phyloP scores from a whole-genome alignment of 2,888 invertebrate genomes.

The Itoplectis maculator region DNA sequence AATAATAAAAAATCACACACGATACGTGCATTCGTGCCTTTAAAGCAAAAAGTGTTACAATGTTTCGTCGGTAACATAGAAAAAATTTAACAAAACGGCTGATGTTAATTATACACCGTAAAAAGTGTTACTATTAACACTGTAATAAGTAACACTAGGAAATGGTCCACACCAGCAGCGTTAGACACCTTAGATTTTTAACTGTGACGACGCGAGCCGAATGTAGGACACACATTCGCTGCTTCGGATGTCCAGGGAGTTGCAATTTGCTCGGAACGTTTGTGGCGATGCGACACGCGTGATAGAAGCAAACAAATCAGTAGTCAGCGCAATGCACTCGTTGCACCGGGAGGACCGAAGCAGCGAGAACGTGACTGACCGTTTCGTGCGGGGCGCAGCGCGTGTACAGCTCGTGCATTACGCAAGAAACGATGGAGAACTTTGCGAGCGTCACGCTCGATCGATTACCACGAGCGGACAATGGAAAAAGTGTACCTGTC shows the following conservation, averaged over 20 bases:
- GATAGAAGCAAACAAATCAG: conserved; percentile 31
- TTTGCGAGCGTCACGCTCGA: conserved; percentile 51
- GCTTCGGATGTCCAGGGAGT: background rate
- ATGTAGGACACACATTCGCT: background rate
- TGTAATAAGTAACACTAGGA: no score
- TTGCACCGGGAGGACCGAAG: background rate
- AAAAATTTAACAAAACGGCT: no score
- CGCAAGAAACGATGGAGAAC: conserved; percentile 42
- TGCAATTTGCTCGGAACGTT: conserved; percentile 57
- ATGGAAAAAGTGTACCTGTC: conserved; percentile 24
- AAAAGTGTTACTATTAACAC: no score
- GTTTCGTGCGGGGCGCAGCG: background rate
- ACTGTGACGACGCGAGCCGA: no score
- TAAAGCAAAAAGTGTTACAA: no score
- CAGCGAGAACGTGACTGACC: conserved; percentile 10
- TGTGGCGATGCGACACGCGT: conserved; percentile 46
- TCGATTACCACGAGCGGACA: conserved; percentile 55
- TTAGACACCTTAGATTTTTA: no score
- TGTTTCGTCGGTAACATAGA: no score
- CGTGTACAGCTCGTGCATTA: background rate
- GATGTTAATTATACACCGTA: no score
- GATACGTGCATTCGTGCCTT: no score
- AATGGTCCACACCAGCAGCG: no score
- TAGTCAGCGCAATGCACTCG: background rate
- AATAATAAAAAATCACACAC: no score